Base-by-base conservation (phyloP, 2,888 invertebrate species). In the Sarcophaga rosellei region DNA sequence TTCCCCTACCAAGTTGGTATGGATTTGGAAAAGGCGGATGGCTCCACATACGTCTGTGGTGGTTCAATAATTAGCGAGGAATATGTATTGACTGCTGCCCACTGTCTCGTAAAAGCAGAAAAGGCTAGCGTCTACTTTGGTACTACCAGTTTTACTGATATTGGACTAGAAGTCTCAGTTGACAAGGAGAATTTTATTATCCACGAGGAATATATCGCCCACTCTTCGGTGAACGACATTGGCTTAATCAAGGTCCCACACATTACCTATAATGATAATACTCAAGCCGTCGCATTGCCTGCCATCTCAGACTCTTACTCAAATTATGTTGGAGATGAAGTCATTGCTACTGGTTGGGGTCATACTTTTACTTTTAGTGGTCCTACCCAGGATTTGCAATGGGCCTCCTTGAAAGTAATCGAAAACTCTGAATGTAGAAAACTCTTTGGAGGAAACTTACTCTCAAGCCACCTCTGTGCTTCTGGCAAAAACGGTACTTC, bases 271-370 rank as follows among this genome's bases (percentile, higher is more conserved):
- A 10, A 8, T 59, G 1, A 47, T 4, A 1, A 10, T 20, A 88
- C 89, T 20, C 88, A 89, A 70, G 83, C 89, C 53, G 88, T 88
- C n/a, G 73, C 20, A 12, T 73, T 90, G 53, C 90, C 90, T 21
- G 84, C 85, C 44, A 81, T 74, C 12, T 70, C 44, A 20, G 83
- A 59, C 11, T 23, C 75, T 2, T 35, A 35, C 0, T 10, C 35
- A 35, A 8, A 8, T 2, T 35, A 35, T 10, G 10, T 35, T 35
- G 35, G 1, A 6, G 1, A 1, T 35, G 65, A 47, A 4, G 89
- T 75, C 23, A 85, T 90, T 66, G 91, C 90, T 35, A 91, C 91
- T 45, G 92, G 92, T 73, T 92, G 92, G 91, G 92, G 92, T 45
- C 74, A 79, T 53, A 87, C 84, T 65, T 86, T 87, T 53, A 89